Conservation (phyloP, 2,113 vertebrate species). For the Chiloscyllium plagiosum region DNA sequence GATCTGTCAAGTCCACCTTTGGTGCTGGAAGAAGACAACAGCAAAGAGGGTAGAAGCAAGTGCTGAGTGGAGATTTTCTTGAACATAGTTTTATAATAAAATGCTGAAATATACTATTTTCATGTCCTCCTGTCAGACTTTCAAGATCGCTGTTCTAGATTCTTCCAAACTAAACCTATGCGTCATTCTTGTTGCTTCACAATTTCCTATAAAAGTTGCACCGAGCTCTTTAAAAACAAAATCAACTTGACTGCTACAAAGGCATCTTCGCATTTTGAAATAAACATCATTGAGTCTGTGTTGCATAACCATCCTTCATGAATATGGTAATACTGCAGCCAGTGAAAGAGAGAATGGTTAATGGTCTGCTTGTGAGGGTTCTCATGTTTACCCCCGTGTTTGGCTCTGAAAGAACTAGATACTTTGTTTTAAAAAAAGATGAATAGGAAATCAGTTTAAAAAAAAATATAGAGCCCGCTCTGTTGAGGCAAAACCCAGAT, state of each 20-base stretch:
- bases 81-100: not conserved
- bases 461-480: slow-evolving; percentile 5
- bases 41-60: not conserved
- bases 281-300: slow-evolving; percentile 2
- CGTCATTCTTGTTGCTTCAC: not conserved
- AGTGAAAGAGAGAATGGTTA: slow-evolving; percentile 4
- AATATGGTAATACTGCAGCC: not conserved
- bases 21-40: not conserved
- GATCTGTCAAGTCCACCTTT: not conserved
- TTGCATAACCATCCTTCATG: slow-evolving; percentile 20
- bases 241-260: not conserved
- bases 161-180: not conserved
- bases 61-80: not conserved
- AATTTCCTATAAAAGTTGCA: not conserved
- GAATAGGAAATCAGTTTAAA: not conserved
- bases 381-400: not conserved
- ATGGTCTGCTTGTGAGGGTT: slow-evolving; percentile 23
- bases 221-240: not conserved
- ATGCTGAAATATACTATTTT: not conserved
- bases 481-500: slow-evolving; percentile 21
- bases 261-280: not conserved
- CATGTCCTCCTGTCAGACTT: not conserved
- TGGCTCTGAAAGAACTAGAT: not conserved
- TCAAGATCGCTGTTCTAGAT: not conserved
- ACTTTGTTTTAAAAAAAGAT: slow-evolving; percentile 20